Evolutionary conservation across 1,140 invertebrate species (phyloP).

Genomic region (Arion vulgaris): DNA sequence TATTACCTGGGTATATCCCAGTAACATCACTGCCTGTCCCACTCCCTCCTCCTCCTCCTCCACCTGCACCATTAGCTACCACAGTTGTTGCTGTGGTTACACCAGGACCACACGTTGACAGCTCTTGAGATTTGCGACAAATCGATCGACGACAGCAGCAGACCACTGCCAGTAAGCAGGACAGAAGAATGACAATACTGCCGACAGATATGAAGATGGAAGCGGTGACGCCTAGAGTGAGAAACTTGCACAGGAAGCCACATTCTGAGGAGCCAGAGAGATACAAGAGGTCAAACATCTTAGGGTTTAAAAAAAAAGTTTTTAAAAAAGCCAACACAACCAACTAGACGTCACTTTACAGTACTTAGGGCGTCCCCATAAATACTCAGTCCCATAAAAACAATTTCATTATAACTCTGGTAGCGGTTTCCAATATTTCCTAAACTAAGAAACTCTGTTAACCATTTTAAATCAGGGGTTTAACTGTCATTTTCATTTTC

Average conservation of each 20-base stretch:
- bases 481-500: no score
- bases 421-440: no score
- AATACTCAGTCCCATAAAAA: no score
- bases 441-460: no score
- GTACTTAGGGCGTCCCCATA: no score
- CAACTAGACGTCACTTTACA: no score
- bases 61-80: conserved; percentile 46
- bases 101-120: conserved; percentile 20
- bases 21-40: background rate
- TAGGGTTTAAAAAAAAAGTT: no score
- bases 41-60: background rate
- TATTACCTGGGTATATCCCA: background rate
- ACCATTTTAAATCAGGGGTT: no score
- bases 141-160: conserved; percentile 58
- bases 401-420: no score
- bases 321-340: no score
- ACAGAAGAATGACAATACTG: conserved; percentile 61
- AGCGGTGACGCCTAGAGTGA: conserved; percentile 62
- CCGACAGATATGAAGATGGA: conserved; percentile 65
- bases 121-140: conserved; percentile 56
- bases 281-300: no score
- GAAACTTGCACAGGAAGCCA: conserved; percentile 56
- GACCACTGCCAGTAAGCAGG: conserved; percentile 57
- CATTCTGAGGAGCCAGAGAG: conserved; percentile 56
- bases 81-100: conserved; percentile 48